These are phyloP conservation scores for Sylvicapra grimmia DNA, from an alignment of 2,113 vertebrate species.

Conservation along the genomic window DNA sequence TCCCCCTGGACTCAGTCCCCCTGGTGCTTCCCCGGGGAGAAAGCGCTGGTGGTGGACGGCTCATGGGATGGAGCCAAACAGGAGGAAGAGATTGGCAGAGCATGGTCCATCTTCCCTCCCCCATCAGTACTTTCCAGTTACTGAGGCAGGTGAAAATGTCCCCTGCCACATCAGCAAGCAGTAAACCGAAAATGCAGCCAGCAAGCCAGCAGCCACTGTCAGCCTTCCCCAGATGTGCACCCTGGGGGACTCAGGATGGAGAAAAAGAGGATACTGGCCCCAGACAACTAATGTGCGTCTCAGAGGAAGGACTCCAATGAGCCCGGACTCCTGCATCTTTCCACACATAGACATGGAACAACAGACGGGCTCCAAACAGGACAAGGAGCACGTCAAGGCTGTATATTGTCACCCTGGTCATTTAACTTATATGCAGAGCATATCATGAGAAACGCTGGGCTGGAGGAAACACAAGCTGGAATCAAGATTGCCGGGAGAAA, in stretches of 20 bases:
- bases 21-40: not conserved
- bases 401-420: too few relatives aligned
- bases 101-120: too few relatives aligned
- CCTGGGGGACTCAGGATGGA: not conserved
- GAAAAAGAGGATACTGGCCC: not conserved
- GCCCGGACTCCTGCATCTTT: not conserved
- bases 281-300: not conserved
- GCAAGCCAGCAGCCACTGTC: not conserved
- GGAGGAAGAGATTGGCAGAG: not conserved
- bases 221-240: not conserved
- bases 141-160: not conserved
- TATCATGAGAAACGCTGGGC: too few relatives aligned
- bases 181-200: not conserved
- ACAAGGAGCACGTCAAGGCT: too few relatives aligned
- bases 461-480: too few relatives aligned
- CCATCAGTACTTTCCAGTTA: not conserved
- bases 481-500: too few relatives aligned
- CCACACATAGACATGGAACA: not conserved
- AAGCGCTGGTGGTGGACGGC: accelerated
- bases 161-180: not conserved
- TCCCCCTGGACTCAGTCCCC: not conserved
- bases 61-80: not conserved
- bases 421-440: too few relatives aligned
- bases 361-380: too few relatives aligned
- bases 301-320: accelerated